These are phyloP conservation scores for Corynorhinus townsendii DNA, from an alignment of 2,113 vertebrate genomes.

Conservation along the genomic window DNA sequence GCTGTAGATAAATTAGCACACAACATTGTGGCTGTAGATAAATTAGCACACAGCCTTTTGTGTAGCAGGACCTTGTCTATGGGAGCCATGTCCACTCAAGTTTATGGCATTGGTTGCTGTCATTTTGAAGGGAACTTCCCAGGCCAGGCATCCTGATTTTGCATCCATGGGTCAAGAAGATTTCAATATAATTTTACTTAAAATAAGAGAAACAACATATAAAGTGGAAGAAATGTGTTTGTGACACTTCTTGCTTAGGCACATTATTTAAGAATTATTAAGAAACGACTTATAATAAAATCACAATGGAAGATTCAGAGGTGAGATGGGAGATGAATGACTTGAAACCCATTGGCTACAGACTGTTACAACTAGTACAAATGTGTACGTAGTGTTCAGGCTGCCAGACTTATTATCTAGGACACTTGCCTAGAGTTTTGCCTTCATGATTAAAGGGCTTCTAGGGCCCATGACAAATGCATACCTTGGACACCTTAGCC, in stretches of 20 bases:
- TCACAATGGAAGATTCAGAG: neutral
- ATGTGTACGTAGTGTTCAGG: neutral
- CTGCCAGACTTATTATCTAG: neutral
- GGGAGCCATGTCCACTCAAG: neutral
- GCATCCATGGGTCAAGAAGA: neutral
- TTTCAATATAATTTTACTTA: neutral
- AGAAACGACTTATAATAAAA: neutral
- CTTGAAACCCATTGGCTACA: neutral
- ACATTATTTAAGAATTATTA: neutral
- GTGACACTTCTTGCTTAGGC: neutral
- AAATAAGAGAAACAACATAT: neutral
- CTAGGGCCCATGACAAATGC: neutral
- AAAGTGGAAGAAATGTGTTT: neutral
- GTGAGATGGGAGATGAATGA: neutral
- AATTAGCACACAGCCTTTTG: neutral
- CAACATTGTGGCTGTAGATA: neutral
- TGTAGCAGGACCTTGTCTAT: neutral
- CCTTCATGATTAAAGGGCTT: neutral
- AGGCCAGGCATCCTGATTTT: conserved; percentile 13
- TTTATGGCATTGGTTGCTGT: neutral
- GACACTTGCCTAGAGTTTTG: neutral
- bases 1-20: neutral
- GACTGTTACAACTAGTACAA: neutral
- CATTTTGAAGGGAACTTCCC: conserved; percentile 2
- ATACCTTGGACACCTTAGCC: neutral